Conservation (phyloP, 2,797 vertebrate species). For the Urocyon cinereoargenteus region DNA sequence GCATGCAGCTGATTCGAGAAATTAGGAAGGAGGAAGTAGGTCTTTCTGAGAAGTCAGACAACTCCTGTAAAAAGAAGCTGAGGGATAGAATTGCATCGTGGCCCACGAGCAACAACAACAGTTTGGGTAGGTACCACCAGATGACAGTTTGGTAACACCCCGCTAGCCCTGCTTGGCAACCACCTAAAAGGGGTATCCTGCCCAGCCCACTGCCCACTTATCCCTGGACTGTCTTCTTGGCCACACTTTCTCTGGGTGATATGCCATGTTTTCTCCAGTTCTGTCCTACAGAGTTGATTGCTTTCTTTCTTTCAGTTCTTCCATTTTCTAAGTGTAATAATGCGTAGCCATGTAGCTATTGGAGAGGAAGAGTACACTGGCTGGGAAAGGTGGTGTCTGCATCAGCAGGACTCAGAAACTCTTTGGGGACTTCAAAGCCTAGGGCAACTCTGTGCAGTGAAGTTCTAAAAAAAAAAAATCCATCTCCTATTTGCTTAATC, state of each 20-base stretch:
- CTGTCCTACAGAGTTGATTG: neutral
- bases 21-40: constrained; percentile 92
- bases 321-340: neutral
- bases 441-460: neutral
- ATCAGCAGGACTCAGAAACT: neutral
- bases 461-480: neutral
- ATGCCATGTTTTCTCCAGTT: neutral
- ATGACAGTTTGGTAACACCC: neutral
- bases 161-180: neutral
- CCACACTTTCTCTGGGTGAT: neutral
- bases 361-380: neutral
- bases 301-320: neutral
- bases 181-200: neutral
- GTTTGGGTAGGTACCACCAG: constrained; percentile 87
- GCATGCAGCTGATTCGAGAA: constrained; percentile 90
- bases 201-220: neutral
- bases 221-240: neutral
- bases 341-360: neutral
- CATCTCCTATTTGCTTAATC: neutral
- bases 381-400: neutral
- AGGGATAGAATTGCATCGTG: constrained; percentile 88
- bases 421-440: neutral
- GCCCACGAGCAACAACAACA: constrained; percentile 91
- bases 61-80: constrained; percentile 86
- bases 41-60: constrained; percentile 87